phyloP scores from a whole-genome alignment of 2,113 vertebrate species.

The Poeciliopsis occidentalis region DNA sequence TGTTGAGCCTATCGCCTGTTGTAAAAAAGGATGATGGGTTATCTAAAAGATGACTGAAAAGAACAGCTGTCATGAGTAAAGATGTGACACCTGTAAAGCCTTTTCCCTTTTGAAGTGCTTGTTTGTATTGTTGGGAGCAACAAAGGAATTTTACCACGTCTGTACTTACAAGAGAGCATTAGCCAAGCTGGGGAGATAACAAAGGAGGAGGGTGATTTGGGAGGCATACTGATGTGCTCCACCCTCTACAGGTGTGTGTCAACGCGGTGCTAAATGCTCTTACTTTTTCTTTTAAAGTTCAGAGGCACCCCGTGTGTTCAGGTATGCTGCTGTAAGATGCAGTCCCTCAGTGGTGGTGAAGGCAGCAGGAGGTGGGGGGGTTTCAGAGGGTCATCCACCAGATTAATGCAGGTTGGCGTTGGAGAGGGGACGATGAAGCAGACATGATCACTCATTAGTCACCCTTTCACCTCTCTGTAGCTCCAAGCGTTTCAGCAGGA shows the following conservation, averaged over 20 bases:
- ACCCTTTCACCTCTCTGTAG: conserved; percentile 65
- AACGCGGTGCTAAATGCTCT: conserved; percentile 1
- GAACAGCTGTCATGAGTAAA: conserved; percentile 53
- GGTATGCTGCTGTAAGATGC: conserved; percentile 32
- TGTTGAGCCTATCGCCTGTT: conserved; percentile 53
- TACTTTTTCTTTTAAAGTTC: conserved; percentile 1
- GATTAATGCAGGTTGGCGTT: conserved; percentile 36
- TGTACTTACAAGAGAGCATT: conserved; percentile 68
- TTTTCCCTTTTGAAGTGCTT: conserved; percentile 77
- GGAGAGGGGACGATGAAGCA: conserved; percentile 42
- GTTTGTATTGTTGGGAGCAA: conserved; percentile 77
- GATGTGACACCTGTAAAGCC: conserved; percentile 73
- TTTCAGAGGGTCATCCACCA: conserved; percentile 57
- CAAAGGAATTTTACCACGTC: conserved; percentile 78
- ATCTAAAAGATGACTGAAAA: conserved; percentile 60
- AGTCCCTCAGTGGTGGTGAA: conserved; percentile 7
- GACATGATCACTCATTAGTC: conserved; percentile 66
- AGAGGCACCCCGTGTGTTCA: conserved; percentile 7
- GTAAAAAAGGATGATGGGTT: conserved; percentile 55
- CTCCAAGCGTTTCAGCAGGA: conserved; percentile 52
- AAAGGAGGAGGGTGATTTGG: conserved; percentile 1
- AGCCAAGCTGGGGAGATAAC: conserved; percentile 59
- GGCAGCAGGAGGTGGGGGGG: neutral
- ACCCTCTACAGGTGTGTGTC: conserved; percentile 32
- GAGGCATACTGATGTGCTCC: conserved; percentile 26